phyloP scores from a whole-genome alignment of 1,140 invertebrate genomes.

The Saccostrea cuccullata region DNA sequence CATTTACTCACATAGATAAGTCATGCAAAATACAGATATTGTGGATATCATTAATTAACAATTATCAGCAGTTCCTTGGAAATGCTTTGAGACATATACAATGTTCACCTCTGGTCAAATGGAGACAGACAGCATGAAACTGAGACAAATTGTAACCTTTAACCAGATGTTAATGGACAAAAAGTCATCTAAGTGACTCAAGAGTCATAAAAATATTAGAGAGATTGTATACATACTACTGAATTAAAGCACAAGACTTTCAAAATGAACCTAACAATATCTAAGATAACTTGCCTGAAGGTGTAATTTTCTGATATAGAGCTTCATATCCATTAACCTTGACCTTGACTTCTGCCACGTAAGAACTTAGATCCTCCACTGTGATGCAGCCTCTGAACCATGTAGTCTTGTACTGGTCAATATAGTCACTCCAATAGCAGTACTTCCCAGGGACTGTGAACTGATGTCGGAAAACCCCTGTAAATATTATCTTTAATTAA shows the following conservation, averaged over 20 bases:
- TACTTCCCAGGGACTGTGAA: conserved; percentile 66
- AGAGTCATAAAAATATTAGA: too few relatives aligned
- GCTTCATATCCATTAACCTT: conserved; percentile 61
- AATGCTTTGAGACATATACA: too few relatives aligned
- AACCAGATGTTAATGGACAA: too few relatives aligned
- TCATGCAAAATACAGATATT: background rate
- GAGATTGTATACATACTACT: too few relatives aligned
- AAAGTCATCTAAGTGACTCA: too few relatives aligned
- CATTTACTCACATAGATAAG: background rate
- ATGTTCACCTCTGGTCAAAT: too few relatives aligned
- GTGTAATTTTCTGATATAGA: conserved; percentile 41
- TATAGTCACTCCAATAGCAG: conserved; percentile 69
- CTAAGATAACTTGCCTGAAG: background rate
- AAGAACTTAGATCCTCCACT: conserved; percentile 55
- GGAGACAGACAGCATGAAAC: too few relatives aligned
- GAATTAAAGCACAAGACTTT: too few relatives aligned
- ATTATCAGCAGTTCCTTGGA: too few relatives aligned
- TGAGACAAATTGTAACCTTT: too few relatives aligned
- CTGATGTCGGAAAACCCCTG: conserved; percentile 65
- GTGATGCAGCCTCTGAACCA: conserved; percentile 64
- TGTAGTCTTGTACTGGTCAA: conserved; percentile 60
- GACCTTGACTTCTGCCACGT: conserved; percentile 50
- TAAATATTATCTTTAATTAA: background rate
- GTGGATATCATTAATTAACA: background rate
- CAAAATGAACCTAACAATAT: background rate